Evolutionary conservation across 2,888 invertebrate species (phyloP), one percentile per base, ranked within the genome.

Genomic region (Pelosia muscerda): DNA sequence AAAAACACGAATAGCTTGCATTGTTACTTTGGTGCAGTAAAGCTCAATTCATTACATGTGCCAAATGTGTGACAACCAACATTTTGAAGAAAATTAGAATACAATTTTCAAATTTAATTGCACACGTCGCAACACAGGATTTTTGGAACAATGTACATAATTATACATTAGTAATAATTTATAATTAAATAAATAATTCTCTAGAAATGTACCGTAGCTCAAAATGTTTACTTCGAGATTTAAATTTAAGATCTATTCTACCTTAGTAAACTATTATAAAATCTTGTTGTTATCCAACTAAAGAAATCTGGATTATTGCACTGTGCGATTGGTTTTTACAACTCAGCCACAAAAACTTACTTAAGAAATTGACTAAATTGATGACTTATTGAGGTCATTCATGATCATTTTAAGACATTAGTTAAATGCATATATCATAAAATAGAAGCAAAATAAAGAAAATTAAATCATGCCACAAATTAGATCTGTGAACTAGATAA

Each of bases 81-180:
- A 76, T 77, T 76, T 78, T 69, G 64, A 63, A 70, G 73, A 69
- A 74, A 69, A 69, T 31, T 34, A 38, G 38, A 78, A 72, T 68
- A 74, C 70, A 78, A 75, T 77, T 79, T 83, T 82, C 72, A 66
- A 84, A 79, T 75, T 81, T 83, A 82, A 79, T 74, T 81, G 83
- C 85, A 83, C 87, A 80, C 72, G 76, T 82, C 83, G 86, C 84
- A 67, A 60, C 79, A 83, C 82, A 85, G 75, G 84, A 88, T 84
- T 93, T 92, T 93, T 92, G 92, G 91, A 93, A 84, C 90, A 87
- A 90, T 93, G 93, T 93, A 93, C 92, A 93, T 93, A 92, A 87
- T 81, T 92, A 92, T 91, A 90, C 83, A 88, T 87, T 88, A 90
- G 86, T 86, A 83, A 85, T 85, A 89, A 88, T 86, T 84, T 82